phyloP scores from a whole-genome alignment of 2,888 invertebrate genomes.

The Chalcosyrphus nemorum region DNA sequence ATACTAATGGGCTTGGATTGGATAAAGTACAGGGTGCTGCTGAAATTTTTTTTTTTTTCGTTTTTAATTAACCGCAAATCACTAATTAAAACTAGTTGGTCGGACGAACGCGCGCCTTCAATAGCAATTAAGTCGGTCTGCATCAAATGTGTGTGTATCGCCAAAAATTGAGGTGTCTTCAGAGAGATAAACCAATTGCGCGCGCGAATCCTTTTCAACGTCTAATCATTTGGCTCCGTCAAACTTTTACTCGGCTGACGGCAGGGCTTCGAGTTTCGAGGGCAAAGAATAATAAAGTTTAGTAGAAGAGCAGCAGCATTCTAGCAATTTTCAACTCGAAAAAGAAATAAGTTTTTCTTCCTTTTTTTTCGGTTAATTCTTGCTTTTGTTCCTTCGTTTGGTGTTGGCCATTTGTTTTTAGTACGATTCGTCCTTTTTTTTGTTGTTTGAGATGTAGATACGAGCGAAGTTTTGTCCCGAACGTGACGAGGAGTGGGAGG shows the following conservation, averaged over 20 bases:
- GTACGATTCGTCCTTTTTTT: neutral
- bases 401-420: neutral
- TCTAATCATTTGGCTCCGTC: neutral
- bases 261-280: neutral
- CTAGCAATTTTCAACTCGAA: neutral
- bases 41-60: too few species aligned
- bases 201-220: neutral
- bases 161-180: neutral
- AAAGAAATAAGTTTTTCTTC: neutral
- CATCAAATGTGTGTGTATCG: neutral
- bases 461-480: neutral
- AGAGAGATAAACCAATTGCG: neutral
- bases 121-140: neutral
- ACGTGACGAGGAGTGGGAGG: neutral
- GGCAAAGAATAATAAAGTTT: neutral
- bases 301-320: neutral
- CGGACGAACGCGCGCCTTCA: neutral
- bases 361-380: neutral
- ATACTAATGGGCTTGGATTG: neutral
- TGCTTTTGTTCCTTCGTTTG: neutral
- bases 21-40: neutral
- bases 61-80: slow-evolving; percentile 10
- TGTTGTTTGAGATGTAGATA: neutral
- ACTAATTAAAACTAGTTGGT: neutral
- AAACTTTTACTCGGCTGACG: neutral